Conservation (phyloP, 1,140 invertebrate genomes). For the Heliconius melpomene region DNA sequence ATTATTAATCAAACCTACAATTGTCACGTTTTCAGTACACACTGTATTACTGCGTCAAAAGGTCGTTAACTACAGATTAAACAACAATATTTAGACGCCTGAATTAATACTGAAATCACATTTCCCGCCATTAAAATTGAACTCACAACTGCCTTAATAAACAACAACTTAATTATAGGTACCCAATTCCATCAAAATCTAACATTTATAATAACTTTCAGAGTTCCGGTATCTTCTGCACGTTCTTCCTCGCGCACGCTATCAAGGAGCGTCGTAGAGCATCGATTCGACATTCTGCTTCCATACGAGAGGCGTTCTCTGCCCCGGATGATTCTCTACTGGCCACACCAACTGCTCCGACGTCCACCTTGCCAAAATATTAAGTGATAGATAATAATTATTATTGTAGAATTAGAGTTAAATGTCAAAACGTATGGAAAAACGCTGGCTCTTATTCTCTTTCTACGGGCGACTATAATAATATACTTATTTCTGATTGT, state of each 20-base stretch:
- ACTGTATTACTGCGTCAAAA: too few species aligned
- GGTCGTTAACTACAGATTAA: too few species aligned
- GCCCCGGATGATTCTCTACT: slow-evolving; percentile 68
- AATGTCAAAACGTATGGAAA: neutral
- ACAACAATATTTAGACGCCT: too few species aligned
- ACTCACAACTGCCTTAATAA: neutral
- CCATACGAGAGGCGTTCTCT: slow-evolving; percentile 59
- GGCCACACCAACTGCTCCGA: slow-evolving; percentile 60
- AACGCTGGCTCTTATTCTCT: neutral
- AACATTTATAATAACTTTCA: slow-evolving; percentile 55
- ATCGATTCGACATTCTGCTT: slow-evolving; percentile 59
- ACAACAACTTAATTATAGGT: neutral
- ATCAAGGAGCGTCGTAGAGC: slow-evolving; percentile 60
- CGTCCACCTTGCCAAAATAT: slow-evolving; percentile 70
- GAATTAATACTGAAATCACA: too few species aligned
- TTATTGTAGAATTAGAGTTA: neutral
- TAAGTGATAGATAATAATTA: slow-evolving; percentile 38
- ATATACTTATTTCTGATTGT: too few species aligned
- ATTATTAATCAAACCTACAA: too few species aligned
- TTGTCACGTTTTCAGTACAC: too few species aligned
- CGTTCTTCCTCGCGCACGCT: slow-evolving; percentile 72
- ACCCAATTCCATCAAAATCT: neutral
- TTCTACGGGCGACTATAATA: neutral
- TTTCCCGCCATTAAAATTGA: neutral
- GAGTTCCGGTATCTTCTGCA: slow-evolving; percentile 76